Conservation (phyloP, 2,113 vertebrate genomes). For the Paradisaea rubra region DNA sequence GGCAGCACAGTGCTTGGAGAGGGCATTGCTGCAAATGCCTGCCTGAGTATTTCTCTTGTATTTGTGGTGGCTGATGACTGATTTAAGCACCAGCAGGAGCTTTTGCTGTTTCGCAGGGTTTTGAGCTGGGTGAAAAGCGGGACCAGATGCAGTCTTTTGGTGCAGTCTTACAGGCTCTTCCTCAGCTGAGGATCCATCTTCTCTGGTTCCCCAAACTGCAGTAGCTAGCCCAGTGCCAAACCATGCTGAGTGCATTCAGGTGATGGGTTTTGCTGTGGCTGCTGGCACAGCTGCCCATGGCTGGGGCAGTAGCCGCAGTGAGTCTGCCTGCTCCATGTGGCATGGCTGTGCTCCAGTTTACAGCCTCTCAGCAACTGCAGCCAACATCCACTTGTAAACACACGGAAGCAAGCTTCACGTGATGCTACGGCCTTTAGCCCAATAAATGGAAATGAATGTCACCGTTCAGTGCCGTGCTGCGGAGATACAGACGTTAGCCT, state of each 20-base stretch:
- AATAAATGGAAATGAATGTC: neutral
- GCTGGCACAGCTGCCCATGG: fast-evolving
- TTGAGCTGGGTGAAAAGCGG: neutral
- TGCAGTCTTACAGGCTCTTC: neutral
- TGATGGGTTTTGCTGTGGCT: neutral
- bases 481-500: neutral
- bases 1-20: neutral
- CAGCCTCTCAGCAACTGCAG: neutral
- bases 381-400: neutral
- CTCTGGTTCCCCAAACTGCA: fast-evolving
- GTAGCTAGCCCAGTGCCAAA: neutral
- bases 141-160: neutral
- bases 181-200: neutral
- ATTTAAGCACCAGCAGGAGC: neutral
- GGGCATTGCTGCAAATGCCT: neutral
- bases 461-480: neutral
- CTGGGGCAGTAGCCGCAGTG: neutral
- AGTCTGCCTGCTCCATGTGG: fast-evolving
- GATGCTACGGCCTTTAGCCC: neutral
- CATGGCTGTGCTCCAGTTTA: neutral
- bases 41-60: neutral
- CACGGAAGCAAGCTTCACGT: neutral
- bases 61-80: neutral
- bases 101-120: neutral
- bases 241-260: fast-evolving